Base-by-base conservation (phyloP, 2,113 vertebrate species). In the Notechis scutatus region DNA sequence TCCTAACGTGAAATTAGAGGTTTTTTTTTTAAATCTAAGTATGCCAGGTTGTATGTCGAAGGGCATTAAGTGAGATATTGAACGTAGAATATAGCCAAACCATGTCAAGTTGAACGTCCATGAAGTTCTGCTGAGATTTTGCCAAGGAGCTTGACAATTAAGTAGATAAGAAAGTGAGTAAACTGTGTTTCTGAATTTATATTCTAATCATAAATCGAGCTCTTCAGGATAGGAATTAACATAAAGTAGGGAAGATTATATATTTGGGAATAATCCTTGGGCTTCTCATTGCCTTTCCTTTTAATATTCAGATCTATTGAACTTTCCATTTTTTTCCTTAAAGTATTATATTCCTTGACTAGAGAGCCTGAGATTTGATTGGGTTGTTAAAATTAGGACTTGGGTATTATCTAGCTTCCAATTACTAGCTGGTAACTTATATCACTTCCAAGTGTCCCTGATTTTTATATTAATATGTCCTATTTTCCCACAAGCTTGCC, bases 381-480 rank as follows among this genome's bases (percentile, higher is more conserved):
- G 3, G 90, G 11, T 56, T 8, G 50, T 90, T 54, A 0, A 21
- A 56, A 0, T 29, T 85, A 91, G 52, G 9, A 7, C 61, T 85
- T 29, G 0, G 0, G 20, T 50, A 21, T 26, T 96, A 94, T 55
- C 29, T 59, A 26, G 50, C 88, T 47, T 54, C 88, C 0, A 59
- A 18, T 93, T 95, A 92, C 94, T 92, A 92, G 81, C 91, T 87
- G 45, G 92, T 88, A 93, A 94, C 92, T 90, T 34, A 94, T 91
- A 18, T 81, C 57, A 29, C 90, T 52, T 95, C 57, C 94, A 74
- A 95, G 74, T 18, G 2, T 91, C 91, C 45, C 92, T 90, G 92
- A 90, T 85, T 95, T 96, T 96, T 94, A 96, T 96, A 97, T 96
- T 97, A 94, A 96, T 96, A 92, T 96, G 95, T 57, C 91, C 94